Percentiles rank a stretch among this genome's conserved stretches.
phyloP scores from a whole-genome alignment of 2,113 vertebrate genomes.

The Mixornis gularis region DNA sequence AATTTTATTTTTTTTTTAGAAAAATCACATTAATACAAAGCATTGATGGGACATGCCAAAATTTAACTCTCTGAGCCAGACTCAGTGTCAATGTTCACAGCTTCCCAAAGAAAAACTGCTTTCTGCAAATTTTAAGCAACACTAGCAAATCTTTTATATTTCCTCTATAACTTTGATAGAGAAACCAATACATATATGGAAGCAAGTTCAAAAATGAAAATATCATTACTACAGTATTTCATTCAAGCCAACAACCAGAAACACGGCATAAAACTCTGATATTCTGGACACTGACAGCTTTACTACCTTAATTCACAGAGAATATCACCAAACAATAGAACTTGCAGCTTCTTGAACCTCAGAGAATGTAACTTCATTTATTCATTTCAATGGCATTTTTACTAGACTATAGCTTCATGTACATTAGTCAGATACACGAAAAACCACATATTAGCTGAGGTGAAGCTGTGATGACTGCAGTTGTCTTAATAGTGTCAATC shows the following conservation, averaged over 20 bases:
- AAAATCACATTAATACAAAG: background rate
- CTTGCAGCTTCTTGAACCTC: background rate
- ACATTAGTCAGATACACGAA: constrained; percentile 30
- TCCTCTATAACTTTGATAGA: background rate
- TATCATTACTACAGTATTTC: background rate
- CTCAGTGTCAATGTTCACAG: background rate
- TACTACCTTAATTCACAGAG: background rate
- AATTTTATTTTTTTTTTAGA: background rate
- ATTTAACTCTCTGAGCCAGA: background rate
- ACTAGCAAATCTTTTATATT: background rate
- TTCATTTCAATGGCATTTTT: constrained; percentile 13
- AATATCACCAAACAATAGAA: background rate
- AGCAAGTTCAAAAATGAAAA: background rate
- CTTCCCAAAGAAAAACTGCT: background rate
- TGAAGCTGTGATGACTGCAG: constrained; percentile 22
- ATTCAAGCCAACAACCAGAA: background rate
- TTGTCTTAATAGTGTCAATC: constrained; percentile 29
- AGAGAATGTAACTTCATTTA: background rate
- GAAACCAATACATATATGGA: background rate
- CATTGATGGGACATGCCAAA: background rate
- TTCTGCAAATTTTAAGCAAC: background rate
- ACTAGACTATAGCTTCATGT: background rate
- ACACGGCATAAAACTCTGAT: background rate
- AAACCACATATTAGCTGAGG: constrained; percentile 15
- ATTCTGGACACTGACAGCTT: background rate